These are phyloP conservation scores for Pterostichus madidus DNA, from an alignment of 2,888 invertebrate genomes.

Conservation along the genomic window DNA sequence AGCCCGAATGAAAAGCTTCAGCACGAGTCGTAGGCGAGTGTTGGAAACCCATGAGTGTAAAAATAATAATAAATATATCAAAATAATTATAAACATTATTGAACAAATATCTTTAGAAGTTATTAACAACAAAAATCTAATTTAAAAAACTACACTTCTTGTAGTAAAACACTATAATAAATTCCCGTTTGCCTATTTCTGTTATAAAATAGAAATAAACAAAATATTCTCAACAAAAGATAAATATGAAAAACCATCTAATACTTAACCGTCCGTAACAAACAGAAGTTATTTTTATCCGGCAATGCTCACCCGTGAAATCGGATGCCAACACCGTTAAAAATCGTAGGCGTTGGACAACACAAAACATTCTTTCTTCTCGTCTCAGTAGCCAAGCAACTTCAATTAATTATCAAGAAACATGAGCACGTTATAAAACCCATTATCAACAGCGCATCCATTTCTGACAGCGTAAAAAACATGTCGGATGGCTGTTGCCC, in stretches of 20 bases:
- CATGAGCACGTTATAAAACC: conserved; percentile 60
- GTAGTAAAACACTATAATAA: no score
- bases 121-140: no score
- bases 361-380: conserved; percentile 37
- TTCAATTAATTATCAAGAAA: conserved; percentile 60
- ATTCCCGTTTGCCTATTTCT: no score
- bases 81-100: no score
- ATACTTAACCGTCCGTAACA: neutral
- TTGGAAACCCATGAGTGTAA: no score
- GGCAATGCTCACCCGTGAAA: conserved; percentile 18
- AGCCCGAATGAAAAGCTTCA: no score
- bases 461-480: conserved; percentile 58
- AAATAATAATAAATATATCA: no score
- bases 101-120: no score
- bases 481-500: conserved; percentile 58
- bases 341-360: conserved; percentile 40
- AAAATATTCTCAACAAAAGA: neutral
- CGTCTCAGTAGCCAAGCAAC: conserved; percentile 32
- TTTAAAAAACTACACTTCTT: no score
- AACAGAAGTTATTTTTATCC: conserved; percentile 25
- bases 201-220: neutral
- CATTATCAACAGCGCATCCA: conserved; percentile 59
- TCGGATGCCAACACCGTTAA: conserved; percentile 42
- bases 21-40: no score
- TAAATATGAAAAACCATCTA: no score